A percentile compares a stretch with the other conserved stretches of the same genome.
Conservation (phyloP, 2,888 invertebrate genomes). For the Erebia ligea region DNA sequence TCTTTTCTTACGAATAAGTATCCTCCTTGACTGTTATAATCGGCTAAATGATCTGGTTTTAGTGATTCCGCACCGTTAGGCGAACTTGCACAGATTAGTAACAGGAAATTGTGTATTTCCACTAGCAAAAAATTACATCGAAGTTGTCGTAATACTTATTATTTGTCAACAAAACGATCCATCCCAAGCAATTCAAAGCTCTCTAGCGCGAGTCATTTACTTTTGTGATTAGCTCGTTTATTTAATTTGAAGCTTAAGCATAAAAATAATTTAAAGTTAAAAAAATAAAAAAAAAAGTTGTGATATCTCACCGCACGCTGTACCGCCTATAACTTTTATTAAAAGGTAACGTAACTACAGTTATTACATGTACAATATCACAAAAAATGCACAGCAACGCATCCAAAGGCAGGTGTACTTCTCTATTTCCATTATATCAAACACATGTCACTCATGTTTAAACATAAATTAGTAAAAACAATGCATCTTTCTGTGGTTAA, state of each 20-base stretch:
- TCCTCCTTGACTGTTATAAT: not conserved
- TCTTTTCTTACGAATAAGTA: not conserved
- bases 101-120: not conserved
- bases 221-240: slow-evolving; percentile 9
- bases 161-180: not conserved
- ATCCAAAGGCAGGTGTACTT: slow-evolving; percentile 24
- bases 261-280: not conserved
- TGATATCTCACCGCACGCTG: not conserved
- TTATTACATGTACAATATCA: not conserved
- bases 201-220: not conserved
- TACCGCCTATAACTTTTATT: not conserved
- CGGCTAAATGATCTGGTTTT: not conserved
- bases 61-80: not conserved
- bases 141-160: not conserved
- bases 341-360: slow-evolving; percentile 9
- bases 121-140: slow-evolving; percentile 4
- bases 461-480: slow-evolving; percentile 8
- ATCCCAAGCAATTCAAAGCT: not conserved
- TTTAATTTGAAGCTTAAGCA: not conserved
- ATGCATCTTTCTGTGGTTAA: slow-evolving; percentile 6
- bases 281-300: not conserved
- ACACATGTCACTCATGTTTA: slow-evolving; percentile 19
- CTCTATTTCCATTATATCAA: slow-evolving; percentile 27
- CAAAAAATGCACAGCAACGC: slow-evolving; percentile 4
- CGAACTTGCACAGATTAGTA: not conserved